Evolutionary conservation across 1,140 invertebrate species (phyloP).

Genomic region (Drosophila asahinai): DNA sequence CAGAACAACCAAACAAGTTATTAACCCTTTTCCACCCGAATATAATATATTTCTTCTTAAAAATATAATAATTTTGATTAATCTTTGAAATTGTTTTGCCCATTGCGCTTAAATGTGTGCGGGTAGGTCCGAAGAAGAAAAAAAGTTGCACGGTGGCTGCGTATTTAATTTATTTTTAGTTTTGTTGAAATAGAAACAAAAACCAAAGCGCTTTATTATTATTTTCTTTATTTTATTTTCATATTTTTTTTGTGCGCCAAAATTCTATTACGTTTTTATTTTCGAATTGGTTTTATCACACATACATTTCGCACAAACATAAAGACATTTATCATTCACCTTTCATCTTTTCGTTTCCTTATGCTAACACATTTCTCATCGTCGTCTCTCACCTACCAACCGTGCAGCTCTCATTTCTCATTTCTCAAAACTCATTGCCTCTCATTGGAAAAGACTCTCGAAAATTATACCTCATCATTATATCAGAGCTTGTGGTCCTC

Average conservation of each 20-base stretch:
- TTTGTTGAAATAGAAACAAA: constrained; percentile 35
- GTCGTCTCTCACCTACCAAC: constrained; percentile 45
- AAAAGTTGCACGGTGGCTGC: constrained; percentile 84
- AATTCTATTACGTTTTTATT: constrained; percentile 77
- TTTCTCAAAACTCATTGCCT: constrained; percentile 33
- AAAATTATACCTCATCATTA: constrained; percentile 25
- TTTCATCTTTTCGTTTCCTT: constrained; percentile 60
- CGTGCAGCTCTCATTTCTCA: constrained; percentile 57
- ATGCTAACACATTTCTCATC: constrained; percentile 39
- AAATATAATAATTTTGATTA: constrained; percentile 51
- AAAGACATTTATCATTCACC: constrained; percentile 39
- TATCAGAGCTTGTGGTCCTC: constrained; percentile 24
- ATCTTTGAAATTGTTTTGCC: constrained; percentile 38
- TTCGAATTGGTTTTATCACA: constrained; percentile 74
- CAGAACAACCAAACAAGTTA: constrained; percentile 78
- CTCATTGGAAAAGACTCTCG: constrained; percentile 29
- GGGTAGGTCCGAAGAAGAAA: constrained; percentile 66
- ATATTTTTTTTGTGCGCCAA: constrained; percentile 43
- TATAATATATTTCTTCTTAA: constrained; percentile 41
- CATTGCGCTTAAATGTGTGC: constrained; percentile 44
- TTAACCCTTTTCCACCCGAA: constrained; percentile 62
- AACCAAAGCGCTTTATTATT: constrained; percentile 48
- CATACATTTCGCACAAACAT: constrained; percentile 37
- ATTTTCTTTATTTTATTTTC: constrained; percentile 30
- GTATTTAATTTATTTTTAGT: constrained; percentile 50